Evolutionary conservation across 2,797 vertebrate genomes (phyloP).

Genomic region (Dromococcyx pavoninus): DNA sequence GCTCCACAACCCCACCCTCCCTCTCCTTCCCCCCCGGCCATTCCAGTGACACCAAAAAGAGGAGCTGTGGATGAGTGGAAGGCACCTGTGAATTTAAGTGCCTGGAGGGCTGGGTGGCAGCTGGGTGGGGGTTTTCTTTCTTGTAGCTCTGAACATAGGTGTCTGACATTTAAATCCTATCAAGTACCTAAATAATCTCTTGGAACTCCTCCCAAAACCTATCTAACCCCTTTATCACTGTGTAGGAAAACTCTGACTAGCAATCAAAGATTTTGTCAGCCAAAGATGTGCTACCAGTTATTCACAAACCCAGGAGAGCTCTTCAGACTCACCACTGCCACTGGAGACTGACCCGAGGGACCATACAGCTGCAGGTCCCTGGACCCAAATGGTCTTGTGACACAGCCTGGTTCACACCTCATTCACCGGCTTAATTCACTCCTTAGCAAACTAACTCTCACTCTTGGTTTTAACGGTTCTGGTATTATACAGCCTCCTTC

Average conservation of each 20-base stretch:
- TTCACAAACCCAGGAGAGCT: background rate
- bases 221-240: background rate
- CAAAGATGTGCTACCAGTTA: background rate
- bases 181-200: background rate
- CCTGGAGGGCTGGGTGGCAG: slow-evolving; percentile 22
- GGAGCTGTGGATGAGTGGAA: background rate
- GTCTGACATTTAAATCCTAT: slow-evolving; percentile 1
- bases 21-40: no score
- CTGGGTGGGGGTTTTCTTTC: slow-evolving; percentile 6
- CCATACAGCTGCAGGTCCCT: background rate
- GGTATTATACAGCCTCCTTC: background rate
- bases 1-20: background rate
- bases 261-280: background rate
- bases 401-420: background rate
- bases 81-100: background rate
- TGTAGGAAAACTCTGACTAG: background rate
- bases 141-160: background rate
- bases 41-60: background rate
- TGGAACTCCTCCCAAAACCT: slow-evolving; percentile 14
- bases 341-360: background rate
- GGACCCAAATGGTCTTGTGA: background rate
- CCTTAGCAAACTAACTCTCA: background rate
- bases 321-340: background rate
- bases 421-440: background rate
- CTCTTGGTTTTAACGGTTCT: background rate